Percentiles rank a stretch among this genome's conserved stretches.
Conservation (phyloP, 2,888 invertebrate species). For the Pheosia tremula region DNA sequence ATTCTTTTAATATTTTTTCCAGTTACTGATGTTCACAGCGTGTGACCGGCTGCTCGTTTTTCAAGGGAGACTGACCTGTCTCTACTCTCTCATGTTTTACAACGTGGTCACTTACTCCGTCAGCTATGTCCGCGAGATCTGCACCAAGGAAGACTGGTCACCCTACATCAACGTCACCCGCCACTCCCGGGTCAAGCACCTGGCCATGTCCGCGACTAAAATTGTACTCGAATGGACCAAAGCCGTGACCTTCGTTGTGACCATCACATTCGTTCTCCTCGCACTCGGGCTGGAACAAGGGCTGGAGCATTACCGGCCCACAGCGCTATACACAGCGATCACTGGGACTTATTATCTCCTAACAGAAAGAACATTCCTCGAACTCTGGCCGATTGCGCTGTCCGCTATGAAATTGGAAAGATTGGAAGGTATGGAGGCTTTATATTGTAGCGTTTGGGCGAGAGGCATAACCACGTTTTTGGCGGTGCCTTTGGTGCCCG, state of each 20-base stretch:
- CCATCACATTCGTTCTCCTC: constrained; percentile 89
- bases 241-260: constrained; percentile 91
- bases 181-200: constrained; percentile 89
- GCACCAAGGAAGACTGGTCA: constrained; percentile 91
- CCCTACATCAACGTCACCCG: constrained; percentile 90
- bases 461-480: constrained; percentile 83
- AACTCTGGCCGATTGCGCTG: constrained; percentile 85
- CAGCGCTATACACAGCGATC: constrained; percentile 85
- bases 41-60: constrained; percentile 87
- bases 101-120: constrained; percentile 92
- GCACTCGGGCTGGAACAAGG: constrained; percentile 91
- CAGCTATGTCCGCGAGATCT: constrained; percentile 89
- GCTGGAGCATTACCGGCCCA: constrained; percentile 89
- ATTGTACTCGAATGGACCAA: constrained; percentile 93
- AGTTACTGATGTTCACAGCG: constrained; percentile 89
- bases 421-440: constrained; percentile 88
- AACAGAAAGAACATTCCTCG: constrained; percentile 89
- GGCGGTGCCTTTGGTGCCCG: constrained; percentile 84
- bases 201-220: constrained; percentile 92
- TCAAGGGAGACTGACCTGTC: constrained; percentile 86
- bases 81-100: constrained; percentile 93
- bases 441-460: constrained; percentile 88
- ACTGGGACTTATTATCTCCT: constrained; percentile 89
- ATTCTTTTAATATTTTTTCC: constrained; percentile 52
- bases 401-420: constrained; percentile 84